Evolutionary conservation across 1,140 invertebrate genomes (phyloP).

Genomic region (Sarcophaga bullata): DNA sequence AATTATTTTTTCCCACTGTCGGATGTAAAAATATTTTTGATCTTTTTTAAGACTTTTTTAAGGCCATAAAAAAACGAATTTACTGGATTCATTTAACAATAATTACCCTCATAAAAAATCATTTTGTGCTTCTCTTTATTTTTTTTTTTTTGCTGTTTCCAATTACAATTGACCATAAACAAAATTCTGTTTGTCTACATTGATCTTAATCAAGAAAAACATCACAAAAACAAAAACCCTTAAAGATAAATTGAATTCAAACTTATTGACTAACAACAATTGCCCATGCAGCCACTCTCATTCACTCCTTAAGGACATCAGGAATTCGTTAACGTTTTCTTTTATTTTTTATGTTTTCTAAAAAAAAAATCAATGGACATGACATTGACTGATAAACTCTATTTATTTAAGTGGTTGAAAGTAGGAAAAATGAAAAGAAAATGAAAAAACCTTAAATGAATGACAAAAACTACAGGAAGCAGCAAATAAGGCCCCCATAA

Average conservation of each 20-base stretch:
- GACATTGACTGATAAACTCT: slow-evolving; percentile 12
- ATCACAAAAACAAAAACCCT: background rate
- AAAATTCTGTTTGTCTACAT: background rate
- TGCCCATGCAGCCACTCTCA: background rate
- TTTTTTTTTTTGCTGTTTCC: background rate
- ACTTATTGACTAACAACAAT: background rate
- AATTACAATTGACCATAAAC: slow-evolving; percentile 10
- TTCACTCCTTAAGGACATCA: slow-evolving; percentile 19
- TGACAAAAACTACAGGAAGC: slow-evolving; percentile 20
- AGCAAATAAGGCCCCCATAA: background rate
- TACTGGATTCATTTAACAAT: background rate
- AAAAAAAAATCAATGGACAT: background rate
- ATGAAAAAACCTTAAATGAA: background rate
- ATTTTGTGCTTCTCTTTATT: background rate
- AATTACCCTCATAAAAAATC: slow-evolving; percentile 12
- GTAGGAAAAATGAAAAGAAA: background rate
- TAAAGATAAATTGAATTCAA: too few species aligned
- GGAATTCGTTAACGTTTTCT: background rate
- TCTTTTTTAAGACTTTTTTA: too few species aligned
- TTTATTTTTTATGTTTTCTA: background rate
- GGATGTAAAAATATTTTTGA: too few species aligned
- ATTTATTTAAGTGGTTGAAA: background rate
- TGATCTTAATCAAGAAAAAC: slow-evolving; percentile 2
- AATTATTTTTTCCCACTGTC: too few species aligned
- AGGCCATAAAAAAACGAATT: too few species aligned